A percentile compares a stretch with the other conserved stretches of the same genome.
These are phyloP conservation scores for Chondrosia reniformis DNA, from an alignment of 37 sponge, comb jelly and placozoan species.

Conservation along the genomic window DNA sequence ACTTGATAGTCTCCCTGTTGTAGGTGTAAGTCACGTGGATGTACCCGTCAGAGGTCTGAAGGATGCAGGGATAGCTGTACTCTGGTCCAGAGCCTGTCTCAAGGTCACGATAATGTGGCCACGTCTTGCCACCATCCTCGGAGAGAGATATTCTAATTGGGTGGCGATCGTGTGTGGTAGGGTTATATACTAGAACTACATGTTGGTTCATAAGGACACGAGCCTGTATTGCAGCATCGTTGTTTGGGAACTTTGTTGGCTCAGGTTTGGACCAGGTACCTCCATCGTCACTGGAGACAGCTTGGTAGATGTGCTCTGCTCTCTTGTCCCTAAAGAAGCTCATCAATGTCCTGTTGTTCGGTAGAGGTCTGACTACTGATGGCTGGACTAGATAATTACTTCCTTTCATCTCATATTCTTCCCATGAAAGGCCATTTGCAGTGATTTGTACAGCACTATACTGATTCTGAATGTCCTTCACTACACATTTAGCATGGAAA, in stretches of 20 bases:
- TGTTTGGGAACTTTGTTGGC: slow-evolving; percentile 44
- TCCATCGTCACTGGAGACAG: slow-evolving; percentile 41
- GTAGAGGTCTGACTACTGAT: slow-evolving; percentile 41
- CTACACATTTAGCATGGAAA: too few species aligned
- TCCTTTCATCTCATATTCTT: slow-evolving; percentile 9
- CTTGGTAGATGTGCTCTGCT: slow-evolving; percentile 37
- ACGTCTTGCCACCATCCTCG: slow-evolving; percentile 60
- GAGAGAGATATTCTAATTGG: slow-evolving; percentile 56
- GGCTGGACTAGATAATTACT: slow-evolving; percentile 61
- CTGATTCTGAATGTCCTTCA: slow-evolving; percentile 8
- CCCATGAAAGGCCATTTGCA: slow-evolving; percentile 28
- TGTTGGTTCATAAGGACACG: slow-evolving; percentile 36
- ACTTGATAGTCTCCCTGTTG: slow-evolving; percentile 57
- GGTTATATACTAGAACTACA: slow-evolving; percentile 52
- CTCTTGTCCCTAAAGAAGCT: slow-evolving; percentile 43
- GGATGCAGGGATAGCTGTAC: slow-evolving; percentile 52
- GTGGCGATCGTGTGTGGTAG: slow-evolving; percentile 35
- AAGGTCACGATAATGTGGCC: slow-evolving; percentile 45
- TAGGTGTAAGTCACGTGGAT: slow-evolving; percentile 64
- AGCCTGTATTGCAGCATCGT: slow-evolving; percentile 73
- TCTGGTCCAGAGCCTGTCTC: slow-evolving; percentile 32
- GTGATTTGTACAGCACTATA: slow-evolving; percentile 37
- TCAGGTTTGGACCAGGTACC: slow-evolving; percentile 32
- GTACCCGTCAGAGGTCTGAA: slow-evolving; percentile 57
- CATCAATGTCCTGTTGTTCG: slow-evolving; percentile 11